Conservation (phyloP, 1,140 invertebrate genomes). For the Scaptomyza graminum region DNA sequence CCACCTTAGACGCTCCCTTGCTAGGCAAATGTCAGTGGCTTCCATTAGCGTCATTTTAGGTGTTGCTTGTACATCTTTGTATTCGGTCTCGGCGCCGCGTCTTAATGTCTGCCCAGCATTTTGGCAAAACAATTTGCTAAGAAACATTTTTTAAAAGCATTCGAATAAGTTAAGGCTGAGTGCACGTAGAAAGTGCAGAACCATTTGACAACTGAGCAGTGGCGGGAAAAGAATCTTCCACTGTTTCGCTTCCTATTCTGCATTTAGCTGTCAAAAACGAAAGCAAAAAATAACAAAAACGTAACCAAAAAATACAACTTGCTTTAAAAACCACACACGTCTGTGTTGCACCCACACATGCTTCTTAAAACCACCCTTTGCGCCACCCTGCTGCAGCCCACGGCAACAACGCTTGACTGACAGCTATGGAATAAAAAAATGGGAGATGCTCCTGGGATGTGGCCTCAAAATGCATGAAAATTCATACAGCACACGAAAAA, state of each 20-base stretch:
- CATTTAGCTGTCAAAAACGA: slow-evolving; percentile 79
- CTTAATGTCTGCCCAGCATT: slow-evolving; percentile 61
- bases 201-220: slow-evolving; percentile 74
- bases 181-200: slow-evolving; percentile 60
- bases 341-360: slow-evolving; percentile 53
- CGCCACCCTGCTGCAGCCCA: not conserved
- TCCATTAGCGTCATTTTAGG: slow-evolving; percentile 76
- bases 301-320: slow-evolving; percentile 29
- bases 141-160: slow-evolving; percentile 76
- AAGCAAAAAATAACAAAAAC: slow-evolving; percentile 60
- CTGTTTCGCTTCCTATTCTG: slow-evolving; percentile 47
- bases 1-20: not conserved
- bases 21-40: slow-evolving; percentile 65
- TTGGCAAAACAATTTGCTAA: slow-evolving; percentile 78
- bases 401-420: slow-evolving; percentile 47
- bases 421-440: slow-evolving; percentile 56
- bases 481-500: slow-evolving; percentile 57
- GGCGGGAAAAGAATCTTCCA: slow-evolving; percentile 36
- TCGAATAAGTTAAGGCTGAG: not conserved
- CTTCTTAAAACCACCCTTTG: slow-evolving; percentile 32
- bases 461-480: slow-evolving; percentile 75
- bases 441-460: slow-evolving; percentile 57
- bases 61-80: slow-evolving; percentile 33
- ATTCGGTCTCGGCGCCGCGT: slow-evolving; percentile 25
- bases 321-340: slow-evolving; percentile 37